Base-by-base conservation (phyloP, 2,888 invertebrate genomes). In the Epistrophe grossulariae region DNA sequence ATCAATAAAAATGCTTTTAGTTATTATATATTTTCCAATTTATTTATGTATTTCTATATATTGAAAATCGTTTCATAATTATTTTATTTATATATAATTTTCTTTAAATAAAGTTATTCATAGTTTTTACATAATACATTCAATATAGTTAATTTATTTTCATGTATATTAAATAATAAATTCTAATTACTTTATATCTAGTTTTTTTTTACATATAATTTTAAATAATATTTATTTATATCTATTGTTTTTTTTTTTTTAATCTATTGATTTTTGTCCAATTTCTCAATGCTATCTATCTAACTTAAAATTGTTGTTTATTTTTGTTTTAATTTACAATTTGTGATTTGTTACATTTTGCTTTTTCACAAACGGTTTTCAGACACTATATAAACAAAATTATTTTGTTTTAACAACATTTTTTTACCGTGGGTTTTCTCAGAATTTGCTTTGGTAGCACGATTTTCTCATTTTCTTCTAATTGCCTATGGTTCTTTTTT, bases 21-120 rank as follows among this genome's bases (percentile, higher is more conserved):
- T 71, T 81, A 79, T 77, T 77, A 81, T 73, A 71, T 82, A 68
- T 78, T 83, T 78, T 85, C 19, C 48, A 35, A 48, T 66, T 35
- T 38, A 83, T 70, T 83, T 89, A 89, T 77, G 82, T 85, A 89
- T 88, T 91, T 89, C 90, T 90, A 88, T 74, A 79, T 88, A 79
- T 72, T 84, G 73, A 82, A 87, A 87, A 83, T 87, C 57, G 60
- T 72, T 87, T 83, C 60, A 79, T 87, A 76, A 66, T 83, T 71
- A 85, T 88, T 68, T 52, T 80, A 88, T n/a, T n/a, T 88, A 76
- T 80, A 55, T 84, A 88, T 87, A 79, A 83, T 88, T 88, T 88
- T 71, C 68, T 88, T 84, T 83, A 88, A 73, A 83, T 81, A 88
- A 70, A 70, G 40, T 52, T 84, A 74, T 82, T 84, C 52, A 87